phyloP scores from a whole-genome alignment of 2,113 vertebrate genomes.

The Alosa alosa region DNA sequence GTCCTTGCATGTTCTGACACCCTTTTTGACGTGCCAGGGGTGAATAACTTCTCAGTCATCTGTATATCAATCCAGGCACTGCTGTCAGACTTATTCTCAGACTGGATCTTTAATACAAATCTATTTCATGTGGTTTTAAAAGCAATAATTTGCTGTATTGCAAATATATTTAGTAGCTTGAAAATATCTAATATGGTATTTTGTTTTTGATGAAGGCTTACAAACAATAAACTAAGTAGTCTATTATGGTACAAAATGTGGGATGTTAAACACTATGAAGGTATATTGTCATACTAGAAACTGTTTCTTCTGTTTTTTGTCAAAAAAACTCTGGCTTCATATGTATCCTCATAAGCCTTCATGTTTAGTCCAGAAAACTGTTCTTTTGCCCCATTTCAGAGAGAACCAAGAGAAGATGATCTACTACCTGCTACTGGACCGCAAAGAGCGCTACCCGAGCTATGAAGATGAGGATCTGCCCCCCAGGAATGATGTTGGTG shows the following conservation, averaged over 20 bases:
- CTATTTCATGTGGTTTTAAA: not conserved
- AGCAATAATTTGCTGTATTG: not conserved
- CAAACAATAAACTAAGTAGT: no score
- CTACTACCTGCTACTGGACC: conserved; percentile 88
- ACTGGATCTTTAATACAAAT: not conserved
- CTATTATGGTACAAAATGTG: no score
- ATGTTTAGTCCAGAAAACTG: not conserved
- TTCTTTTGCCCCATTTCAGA: conserved; percentile 55
- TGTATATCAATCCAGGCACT: not conserved
- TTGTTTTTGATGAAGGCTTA: not conserved
- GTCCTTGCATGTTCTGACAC: not conserved
- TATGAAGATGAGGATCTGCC: conserved; percentile 91
- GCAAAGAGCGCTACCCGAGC: conserved; percentile 90
- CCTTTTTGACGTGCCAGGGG: not conserved
- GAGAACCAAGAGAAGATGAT: conserved; percentile 96
- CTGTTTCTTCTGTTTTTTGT: not conserved
- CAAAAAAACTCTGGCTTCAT: not conserved
- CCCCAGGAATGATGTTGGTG: conserved; percentile 85
- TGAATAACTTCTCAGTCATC: not conserved
- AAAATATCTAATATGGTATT: not conserved
- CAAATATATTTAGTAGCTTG: no score
- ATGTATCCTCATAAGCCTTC: not conserved
- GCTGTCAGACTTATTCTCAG: not conserved
- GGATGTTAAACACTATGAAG: not conserved
- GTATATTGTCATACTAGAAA: not conserved